Conservation (phyloP, 2,113 vertebrate genomes). For the Cisticola juncidis region DNA sequence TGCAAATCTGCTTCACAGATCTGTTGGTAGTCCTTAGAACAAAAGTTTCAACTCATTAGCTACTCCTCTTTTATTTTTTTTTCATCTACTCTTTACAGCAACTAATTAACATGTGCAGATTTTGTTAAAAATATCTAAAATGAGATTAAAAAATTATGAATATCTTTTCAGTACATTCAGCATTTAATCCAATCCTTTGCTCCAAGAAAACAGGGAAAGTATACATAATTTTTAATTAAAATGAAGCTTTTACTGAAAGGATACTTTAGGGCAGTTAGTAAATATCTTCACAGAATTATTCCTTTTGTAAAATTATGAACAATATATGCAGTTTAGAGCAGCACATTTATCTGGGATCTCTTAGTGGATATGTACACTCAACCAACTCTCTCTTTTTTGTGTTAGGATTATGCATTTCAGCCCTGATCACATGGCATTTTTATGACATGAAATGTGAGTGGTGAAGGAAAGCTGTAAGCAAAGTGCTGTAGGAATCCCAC, state of each 20-base stretch:
- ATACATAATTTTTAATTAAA: neutral
- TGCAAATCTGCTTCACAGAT: neutral
- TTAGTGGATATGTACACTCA: neutral
- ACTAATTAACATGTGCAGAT: neutral
- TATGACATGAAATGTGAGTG: neutral
- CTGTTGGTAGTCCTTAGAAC: neutral
- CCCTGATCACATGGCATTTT: neutral
- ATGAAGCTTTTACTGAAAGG: neutral
- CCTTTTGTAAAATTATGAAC: neutral
- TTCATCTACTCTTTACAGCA: neutral
- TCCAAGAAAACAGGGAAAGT: neutral
- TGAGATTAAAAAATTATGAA: neutral
- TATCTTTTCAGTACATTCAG: neutral
- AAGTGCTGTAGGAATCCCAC: neutral
- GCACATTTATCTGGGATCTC: neutral
- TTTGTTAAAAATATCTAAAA: neutral
- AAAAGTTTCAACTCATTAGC: neutral
- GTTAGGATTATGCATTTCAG: neutral
- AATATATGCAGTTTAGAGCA: neutral
- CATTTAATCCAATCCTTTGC: neutral
- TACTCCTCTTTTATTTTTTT: neutral
- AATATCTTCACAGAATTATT: neutral
- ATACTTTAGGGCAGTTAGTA: neutral
- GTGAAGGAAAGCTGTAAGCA: neutral
- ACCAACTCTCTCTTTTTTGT: neutral